Evolutionary conservation across 2,888 invertebrate genomes (phyloP).

Genomic region (Anodontia alba): DNA sequence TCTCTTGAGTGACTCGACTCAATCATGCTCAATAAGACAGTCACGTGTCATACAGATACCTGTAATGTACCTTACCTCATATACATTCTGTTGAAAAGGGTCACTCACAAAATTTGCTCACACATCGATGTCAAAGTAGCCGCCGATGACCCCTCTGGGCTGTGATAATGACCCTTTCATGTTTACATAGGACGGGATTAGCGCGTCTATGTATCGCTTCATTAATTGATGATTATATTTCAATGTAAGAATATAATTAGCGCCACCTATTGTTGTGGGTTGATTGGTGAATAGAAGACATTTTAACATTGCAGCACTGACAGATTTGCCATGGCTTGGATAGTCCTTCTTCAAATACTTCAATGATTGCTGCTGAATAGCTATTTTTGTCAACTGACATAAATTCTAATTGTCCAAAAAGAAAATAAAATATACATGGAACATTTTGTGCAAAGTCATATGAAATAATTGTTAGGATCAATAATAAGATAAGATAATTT

Average conservation of each 20-base stretch:
- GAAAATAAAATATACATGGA: too few relatives aligned
- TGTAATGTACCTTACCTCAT: not conserved
- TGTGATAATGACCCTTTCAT: slow-evolving; percentile 9
- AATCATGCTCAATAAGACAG: not conserved
- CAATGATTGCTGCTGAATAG: not conserved
- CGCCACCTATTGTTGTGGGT: not conserved
- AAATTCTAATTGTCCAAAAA: too few relatives aligned
- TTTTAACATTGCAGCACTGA: slow-evolving; percentile 19
- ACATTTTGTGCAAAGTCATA: too few relatives aligned
- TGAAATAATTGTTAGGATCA: too few relatives aligned
- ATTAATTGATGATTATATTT: not conserved
- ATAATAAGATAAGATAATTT: too few relatives aligned
- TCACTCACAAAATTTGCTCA: not conserved
- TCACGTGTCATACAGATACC: slow-evolving; percentile 4
- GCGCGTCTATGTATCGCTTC: not conserved
- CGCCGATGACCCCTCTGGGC: not conserved
- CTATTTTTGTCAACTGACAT: not conserved
- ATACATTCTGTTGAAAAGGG: not conserved
- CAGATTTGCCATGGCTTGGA: slow-evolving; percentile 8
- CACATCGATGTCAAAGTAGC: not conserved
- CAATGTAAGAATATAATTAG: not conserved
- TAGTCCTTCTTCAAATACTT: not conserved
- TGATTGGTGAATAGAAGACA: slow-evolving; percentile 24
- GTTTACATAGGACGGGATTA: slow-evolving; percentile 5
- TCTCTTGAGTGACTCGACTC: not conserved